Percentiles rank a stretch among this genome's conserved stretches.
Evolutionary conservation across 2,113 vertebrate genomes (phyloP).

Genomic region (Percopsis transmontana): DNA sequence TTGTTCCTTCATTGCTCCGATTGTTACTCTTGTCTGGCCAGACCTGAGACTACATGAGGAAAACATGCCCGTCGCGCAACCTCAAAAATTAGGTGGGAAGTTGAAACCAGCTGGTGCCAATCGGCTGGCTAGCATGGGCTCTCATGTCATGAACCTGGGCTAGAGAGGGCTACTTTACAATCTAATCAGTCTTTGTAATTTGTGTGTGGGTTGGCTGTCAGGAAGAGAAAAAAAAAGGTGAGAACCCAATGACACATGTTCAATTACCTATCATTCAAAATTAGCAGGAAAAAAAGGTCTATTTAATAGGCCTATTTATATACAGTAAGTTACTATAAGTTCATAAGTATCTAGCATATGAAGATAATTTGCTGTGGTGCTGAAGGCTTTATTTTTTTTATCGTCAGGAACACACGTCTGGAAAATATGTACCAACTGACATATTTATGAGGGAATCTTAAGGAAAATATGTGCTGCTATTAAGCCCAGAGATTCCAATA

Average conservation of each 20-base stretch:
- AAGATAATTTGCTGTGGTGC: background rate
- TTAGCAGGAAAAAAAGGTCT: too few relatives aligned
- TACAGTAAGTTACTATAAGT: too few relatives aligned
- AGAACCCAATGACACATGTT: too few relatives aligned
- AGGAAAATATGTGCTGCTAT: conserved; percentile 1
- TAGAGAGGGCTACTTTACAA: conserved; percentile 48
- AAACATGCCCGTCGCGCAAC: conserved; percentile 42
- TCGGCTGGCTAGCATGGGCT: conserved; percentile 48
- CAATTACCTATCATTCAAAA: too few relatives aligned
- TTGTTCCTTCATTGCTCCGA: conserved; percentile 25
- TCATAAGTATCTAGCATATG: background rate
- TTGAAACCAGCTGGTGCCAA: conserved; percentile 54
- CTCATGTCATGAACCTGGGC: conserved; percentile 56
- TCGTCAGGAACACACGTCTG: background rate
- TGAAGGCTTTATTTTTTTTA: background rate
- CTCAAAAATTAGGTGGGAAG: conserved; percentile 53
- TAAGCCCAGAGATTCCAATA: background rate
- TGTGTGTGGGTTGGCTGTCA: background rate
- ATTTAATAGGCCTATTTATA: too few relatives aligned
- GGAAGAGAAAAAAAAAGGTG: too few relatives aligned
- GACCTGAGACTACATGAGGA: conserved; percentile 31
- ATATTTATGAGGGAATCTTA: background rate
- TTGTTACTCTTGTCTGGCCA: conserved; percentile 28
- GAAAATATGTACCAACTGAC: background rate
- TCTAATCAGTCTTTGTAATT: background rate